phyloP scores from a whole-genome alignment of 2,888 invertebrate species.

The Drosophila kokeensis region DNA sequence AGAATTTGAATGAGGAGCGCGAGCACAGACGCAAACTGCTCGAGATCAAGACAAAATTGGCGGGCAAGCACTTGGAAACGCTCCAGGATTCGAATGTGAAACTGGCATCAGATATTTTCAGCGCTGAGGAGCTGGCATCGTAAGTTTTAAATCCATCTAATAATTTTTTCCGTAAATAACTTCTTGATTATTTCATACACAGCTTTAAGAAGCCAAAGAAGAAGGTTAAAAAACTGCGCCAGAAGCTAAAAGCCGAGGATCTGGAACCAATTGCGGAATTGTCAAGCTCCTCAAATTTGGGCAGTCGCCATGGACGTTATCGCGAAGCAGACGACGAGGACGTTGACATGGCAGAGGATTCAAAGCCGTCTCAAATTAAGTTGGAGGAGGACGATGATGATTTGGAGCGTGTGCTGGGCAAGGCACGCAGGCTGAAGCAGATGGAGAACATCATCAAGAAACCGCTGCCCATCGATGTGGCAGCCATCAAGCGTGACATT shows the following conservation, averaged over 20 bases:
- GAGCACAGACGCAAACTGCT: slow-evolving; percentile 85
- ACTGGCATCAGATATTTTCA: slow-evolving; percentile 95
- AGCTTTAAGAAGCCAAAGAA: slow-evolving; percentile 94
- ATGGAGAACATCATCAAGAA: slow-evolving; percentile 84
- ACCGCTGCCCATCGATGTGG: slow-evolving; percentile 77
- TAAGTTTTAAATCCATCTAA: slow-evolving; percentile 81
- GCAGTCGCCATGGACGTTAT: slow-evolving; percentile 76
- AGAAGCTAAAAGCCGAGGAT: slow-evolving; percentile 91
- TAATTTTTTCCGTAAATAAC: neutral
- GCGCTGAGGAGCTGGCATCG: slow-evolving; percentile 92
- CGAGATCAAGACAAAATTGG: slow-evolving; percentile 87
- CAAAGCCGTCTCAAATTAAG: slow-evolving; percentile 84
- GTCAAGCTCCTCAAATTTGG: slow-evolving; percentile 75
- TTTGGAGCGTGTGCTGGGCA: slow-evolving; percentile 90
- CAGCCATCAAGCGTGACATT: slow-evolving; percentile 86
- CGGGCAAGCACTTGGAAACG: slow-evolving; percentile 90
- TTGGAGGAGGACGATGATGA: slow-evolving; percentile 88
- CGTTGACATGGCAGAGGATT: slow-evolving; percentile 85
- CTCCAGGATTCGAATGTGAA: slow-evolving; percentile 89
- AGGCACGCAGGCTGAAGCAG: slow-evolving; percentile 89
- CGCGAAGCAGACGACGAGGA: slow-evolving; percentile 84
- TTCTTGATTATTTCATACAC: slow-evolving; percentile 2
- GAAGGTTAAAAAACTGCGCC: slow-evolving; percentile 89
- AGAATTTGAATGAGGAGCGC: slow-evolving; percentile 87
- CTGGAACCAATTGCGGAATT: slow-evolving; percentile 86